Evolutionary conservation across 2,797 vertebrate species (phyloP), one percentile per base, ranked within the genome.

Genomic region (Pseudomugil tenellus): DNA sequence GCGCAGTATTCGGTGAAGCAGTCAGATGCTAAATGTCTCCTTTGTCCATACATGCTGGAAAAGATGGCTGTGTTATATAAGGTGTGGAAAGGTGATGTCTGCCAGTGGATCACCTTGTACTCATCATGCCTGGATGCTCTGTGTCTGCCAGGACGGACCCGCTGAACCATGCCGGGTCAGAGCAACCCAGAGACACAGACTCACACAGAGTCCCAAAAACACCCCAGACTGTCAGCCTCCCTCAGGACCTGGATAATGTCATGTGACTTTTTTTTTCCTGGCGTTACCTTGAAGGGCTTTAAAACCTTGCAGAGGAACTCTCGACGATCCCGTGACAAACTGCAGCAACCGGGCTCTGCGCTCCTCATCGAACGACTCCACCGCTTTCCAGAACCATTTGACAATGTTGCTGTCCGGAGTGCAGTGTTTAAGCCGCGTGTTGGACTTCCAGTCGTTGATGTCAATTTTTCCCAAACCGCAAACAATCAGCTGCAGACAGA

Each of bases 331-430:
- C 0, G 98, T 99, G 87, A 99, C 98, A 3, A 99, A 99, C 94
- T 99, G 98, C 43, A 99, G 95, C 58, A 99, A 92, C 7, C 98
- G 92, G 0, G 98, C 98, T 78, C 98, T 85, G 56, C 96, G 92
- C 84, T 99, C 98, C 84, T 99, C 98, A 16, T 99, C 98, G 14
- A 97, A 98, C 0, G 96, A 94, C 92, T 99, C 98, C 92, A 99
- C 97, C 0, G 96, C 97, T 76, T 96, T 96, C 98, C 98, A 99
- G 94, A 99, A 99, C 98, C 98, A 99, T 80, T 97, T 97, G 32
- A 99, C 98, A 0, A 95, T 95, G 85, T 96, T 98, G 92, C 96
- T 98, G 87, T 99, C 98, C 0, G 94, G 90, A 0, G 96, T 98
- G 90, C 97, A 99, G 94, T 99, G 98, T 91, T 99, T 99, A 90